Evolutionary conservation across 2,888 invertebrate genomes (phyloP).

Genomic region (Amphipoea lucens): DNA sequence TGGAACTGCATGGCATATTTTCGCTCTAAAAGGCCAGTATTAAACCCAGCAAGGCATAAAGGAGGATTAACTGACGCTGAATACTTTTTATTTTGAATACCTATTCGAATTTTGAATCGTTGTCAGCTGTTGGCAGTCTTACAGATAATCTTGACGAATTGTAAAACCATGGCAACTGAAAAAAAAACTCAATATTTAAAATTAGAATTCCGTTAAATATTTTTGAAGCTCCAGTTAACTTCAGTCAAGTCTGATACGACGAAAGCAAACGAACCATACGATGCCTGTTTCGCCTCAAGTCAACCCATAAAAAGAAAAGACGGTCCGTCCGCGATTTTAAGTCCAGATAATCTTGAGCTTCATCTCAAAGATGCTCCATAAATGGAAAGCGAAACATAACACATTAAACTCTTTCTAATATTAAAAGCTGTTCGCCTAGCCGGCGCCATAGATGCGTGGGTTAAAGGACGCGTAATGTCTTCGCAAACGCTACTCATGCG

Average conservation of each 20-base stretch:
- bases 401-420: conserved; percentile 66
- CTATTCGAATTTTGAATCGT: not conserved
- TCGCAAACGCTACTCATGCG: conserved; percentile 56
- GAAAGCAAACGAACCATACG: conserved; percentile 22
- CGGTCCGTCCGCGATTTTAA: conserved; percentile 31
- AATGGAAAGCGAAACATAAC: conserved; percentile 52
- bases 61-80: not conserved
- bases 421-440: conserved; percentile 68
- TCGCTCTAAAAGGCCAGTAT: conserved; percentile 35
- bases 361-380: conserved; percentile 36
- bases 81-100: not conserved
- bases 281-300: conserved; percentile 12
- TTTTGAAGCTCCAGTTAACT: not conserved
- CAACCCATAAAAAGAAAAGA: conserved; percentile 25
- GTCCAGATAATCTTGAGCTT: conserved; percentile 33
- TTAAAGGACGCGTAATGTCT: conserved; percentile 72
- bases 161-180: not conserved
- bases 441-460: conserved; percentile 73
- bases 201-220: conserved; percentile 20
- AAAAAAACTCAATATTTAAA: not conserved
- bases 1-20: conserved; percentile 25
- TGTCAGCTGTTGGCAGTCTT: not conserved
- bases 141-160: not conserved
- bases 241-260: not conserved
- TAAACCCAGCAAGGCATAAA: conserved; percentile 14